These are phyloP conservation scores for Drosophila nannoptera DNA, from an alignment of 1,140 invertebrate genomes.

Conservation along the genomic window DNA sequence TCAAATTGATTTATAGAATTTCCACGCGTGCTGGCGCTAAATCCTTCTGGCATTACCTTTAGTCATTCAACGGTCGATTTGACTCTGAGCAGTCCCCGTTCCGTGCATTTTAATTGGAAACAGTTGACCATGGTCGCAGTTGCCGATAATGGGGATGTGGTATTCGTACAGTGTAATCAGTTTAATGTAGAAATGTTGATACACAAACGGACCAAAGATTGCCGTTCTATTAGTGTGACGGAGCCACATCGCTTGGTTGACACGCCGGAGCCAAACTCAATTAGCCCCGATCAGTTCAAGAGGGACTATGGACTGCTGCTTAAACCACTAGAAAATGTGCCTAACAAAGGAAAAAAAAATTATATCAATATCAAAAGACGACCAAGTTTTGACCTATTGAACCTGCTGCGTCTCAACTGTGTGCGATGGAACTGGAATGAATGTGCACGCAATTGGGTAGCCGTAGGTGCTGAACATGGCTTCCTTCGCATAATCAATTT, in stretches of 20 bases:
- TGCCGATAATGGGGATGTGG: conserved; percentile 62
- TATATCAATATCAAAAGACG: conserved; percentile 39
- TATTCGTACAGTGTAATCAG: conserved; percentile 43
- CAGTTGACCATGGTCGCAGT: conserved; percentile 24
- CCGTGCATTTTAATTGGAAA: conserved; percentile 50
- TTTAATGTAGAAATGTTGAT: conserved; percentile 31
- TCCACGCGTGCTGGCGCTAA: conserved; percentile 40
- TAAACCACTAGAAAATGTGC: conserved; percentile 31
- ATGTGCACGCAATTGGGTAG: conserved; percentile 43
- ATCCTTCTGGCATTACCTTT: conserved; percentile 43
- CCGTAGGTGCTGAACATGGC: conserved; percentile 69
- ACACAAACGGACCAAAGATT: conserved; percentile 9
- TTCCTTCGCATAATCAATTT: conserved; percentile 61
- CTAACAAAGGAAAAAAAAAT: not conserved
- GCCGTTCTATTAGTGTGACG: conserved; percentile 22
- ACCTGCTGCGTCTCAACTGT: conserved; percentile 46
- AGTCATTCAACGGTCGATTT: conserved; percentile 44
- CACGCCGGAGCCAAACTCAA: not conserved
- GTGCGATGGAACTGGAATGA: conserved; percentile 62
- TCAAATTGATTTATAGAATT: conserved; percentile 24
- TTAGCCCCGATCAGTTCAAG: conserved; percentile 36
- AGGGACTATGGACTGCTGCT: conserved; percentile 60
- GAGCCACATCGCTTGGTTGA: conserved; percentile 36
- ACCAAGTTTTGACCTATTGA: conserved; percentile 26
- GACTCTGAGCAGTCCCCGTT: conserved; percentile 27